Percentiles rank a stretch among this genome's conserved stretches.
phyloP scores from a whole-genome alignment of 2,113 vertebrate genomes.

The Rhadina sibilatrix region DNA sequence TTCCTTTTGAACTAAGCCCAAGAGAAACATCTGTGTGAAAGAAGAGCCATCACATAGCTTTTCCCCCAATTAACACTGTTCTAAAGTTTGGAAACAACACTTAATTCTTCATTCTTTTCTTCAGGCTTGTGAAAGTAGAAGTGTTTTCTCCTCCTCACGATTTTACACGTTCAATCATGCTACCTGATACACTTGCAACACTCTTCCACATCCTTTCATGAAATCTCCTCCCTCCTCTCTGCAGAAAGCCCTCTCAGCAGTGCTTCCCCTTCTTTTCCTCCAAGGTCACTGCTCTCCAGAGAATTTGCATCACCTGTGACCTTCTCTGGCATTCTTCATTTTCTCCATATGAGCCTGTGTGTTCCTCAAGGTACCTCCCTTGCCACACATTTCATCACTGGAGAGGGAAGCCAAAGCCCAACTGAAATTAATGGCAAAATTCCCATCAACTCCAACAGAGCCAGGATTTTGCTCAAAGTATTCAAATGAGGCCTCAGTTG shows the following conservation, averaged over 20 bases:
- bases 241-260: background rate
- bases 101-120: slow-evolving; percentile 24
- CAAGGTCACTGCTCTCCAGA: background rate
- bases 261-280: background rate
- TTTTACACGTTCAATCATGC: slow-evolving; percentile 52
- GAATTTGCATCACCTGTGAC: background rate
- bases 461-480: slow-evolving; percentile 37
- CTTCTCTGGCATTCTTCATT: background rate
- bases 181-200: slow-evolving; percentile 23
- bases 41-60: slow-evolving; percentile 20
- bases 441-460: background rate
- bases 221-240: slow-evolving; percentile 3
- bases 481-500: slow-evolving; percentile 47
- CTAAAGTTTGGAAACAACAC: background rate
- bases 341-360: background rate
- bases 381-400: background rate
- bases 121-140: slow-evolving; percentile 32
- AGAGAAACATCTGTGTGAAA: slow-evolving; percentile 43
- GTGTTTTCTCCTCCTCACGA: background rate
- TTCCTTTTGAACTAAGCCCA: slow-evolving; percentile 21
- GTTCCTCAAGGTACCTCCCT: background rate
- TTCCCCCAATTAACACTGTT: background rate
- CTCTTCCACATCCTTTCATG: background rate
- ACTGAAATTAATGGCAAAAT: slow-evolving; percentile 31
- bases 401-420: background rate